Conservation (phyloP, 2,113 vertebrate species). For the Nannobrachium achirus region DNA sequence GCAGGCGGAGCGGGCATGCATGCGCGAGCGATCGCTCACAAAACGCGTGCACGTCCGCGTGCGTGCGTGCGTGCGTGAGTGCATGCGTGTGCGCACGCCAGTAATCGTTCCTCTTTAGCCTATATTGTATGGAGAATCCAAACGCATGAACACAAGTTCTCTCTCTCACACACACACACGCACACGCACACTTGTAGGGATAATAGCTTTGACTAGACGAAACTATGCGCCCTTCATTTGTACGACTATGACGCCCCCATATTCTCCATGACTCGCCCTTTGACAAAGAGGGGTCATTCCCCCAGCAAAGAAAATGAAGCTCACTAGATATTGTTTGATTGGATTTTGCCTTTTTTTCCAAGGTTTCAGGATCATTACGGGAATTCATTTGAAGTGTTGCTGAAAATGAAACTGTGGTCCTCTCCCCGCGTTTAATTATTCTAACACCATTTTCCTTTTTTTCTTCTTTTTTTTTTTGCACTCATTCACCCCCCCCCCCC, state of each 20-base stretch:
- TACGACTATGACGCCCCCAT: slow-evolving; percentile 76
- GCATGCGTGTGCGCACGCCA: slow-evolving; percentile 26
- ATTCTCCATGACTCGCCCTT: slow-evolving; percentile 78
- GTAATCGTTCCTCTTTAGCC: not conserved
- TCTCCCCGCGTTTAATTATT: slow-evolving; percentile 82
- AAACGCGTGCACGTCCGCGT: not conserved
- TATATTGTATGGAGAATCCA: slow-evolving; percentile 19
- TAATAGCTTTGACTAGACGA: slow-evolving; percentile 85
- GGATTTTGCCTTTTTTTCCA: slow-evolving; percentile 84
- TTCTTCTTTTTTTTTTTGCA: slow-evolving; percentile 39
- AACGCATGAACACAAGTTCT: slow-evolving; percentile 27
- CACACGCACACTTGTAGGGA: slow-evolving; percentile 60
- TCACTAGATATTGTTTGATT: slow-evolving; percentile 86
- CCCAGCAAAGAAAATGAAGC: slow-evolving; percentile 78
- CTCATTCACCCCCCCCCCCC: slow-evolving; percentile 43
- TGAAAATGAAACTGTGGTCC: slow-evolving; percentile 81
- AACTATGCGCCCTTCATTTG: slow-evolving; percentile 83
- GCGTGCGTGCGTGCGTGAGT: slow-evolving; percentile 8
- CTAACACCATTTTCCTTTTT: slow-evolving; percentile 70
- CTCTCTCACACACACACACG: slow-evolving; percentile 52
- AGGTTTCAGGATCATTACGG: slow-evolving; percentile 83
- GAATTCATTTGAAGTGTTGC: slow-evolving; percentile 85
- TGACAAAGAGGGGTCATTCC: slow-evolving; percentile 83
- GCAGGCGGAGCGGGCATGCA: too few relatives aligned
- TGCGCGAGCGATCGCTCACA: slow-evolving; percentile 57